Conservation (phyloP, 2,888 invertebrate genomes). For the Oligia fasciuncula region DNA sequence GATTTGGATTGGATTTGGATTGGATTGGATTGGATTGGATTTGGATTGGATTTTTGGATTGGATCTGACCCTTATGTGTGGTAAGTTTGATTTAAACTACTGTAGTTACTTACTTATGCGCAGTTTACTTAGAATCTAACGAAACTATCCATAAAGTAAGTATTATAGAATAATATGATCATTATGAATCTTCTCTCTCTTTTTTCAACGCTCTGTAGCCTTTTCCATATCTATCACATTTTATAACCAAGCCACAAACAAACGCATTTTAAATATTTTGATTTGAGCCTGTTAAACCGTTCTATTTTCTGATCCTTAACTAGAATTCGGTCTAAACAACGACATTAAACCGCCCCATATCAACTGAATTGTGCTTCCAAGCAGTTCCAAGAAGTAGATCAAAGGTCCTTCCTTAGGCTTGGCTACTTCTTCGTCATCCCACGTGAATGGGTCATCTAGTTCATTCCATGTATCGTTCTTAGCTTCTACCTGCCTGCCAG, state of each 20-base stretch:
- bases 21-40: no score
- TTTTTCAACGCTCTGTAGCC: background rate
- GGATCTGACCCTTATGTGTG: no score
- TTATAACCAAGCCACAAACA: background rate
- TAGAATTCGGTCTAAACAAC: constrained; percentile 70
- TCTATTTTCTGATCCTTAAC: background rate
- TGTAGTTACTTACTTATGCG: background rate
- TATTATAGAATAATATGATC: background rate
- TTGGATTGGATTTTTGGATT: no score
- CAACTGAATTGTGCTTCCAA: constrained; percentile 81
- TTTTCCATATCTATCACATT: background rate
- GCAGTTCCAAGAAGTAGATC: constrained; percentile 77
- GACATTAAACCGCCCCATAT: constrained; percentile 79
- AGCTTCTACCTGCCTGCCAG: constrained; percentile 16
- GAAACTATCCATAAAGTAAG: no score
- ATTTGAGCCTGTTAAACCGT: background rate
- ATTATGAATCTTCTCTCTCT: background rate
- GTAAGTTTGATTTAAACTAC: background rate
- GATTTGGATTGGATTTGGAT: no score
- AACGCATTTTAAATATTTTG: background rate
- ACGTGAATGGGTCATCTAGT: constrained; percentile 67
- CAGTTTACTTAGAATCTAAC: background rate
- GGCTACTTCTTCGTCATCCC: constrained; percentile 71
- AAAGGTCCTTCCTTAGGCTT: constrained; percentile 74
- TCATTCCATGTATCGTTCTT: constrained; percentile 59